A percentile compares a stretch with the other conserved stretches of the same genome.
phyloP scores from a whole-genome alignment of 1,140 invertebrate species.

The Hypsibius dujardini region DNA sequence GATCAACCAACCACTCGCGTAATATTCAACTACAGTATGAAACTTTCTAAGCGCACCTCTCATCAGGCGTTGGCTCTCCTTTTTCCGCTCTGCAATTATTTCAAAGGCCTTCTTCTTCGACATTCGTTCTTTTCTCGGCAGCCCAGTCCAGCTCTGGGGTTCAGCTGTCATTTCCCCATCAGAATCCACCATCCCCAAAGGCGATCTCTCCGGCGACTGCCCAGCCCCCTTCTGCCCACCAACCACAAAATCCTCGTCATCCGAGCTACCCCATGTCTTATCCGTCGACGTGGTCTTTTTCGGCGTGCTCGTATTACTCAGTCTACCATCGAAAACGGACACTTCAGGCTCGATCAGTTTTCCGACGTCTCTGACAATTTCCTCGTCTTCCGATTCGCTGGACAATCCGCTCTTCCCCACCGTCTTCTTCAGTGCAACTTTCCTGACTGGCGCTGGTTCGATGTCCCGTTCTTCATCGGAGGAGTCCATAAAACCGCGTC shows the following conservation, averaged over 20 bases:
- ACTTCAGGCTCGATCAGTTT: neutral
- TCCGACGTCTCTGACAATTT: neutral
- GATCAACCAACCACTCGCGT: neutral
- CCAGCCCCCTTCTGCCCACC: neutral
- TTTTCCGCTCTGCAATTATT: neutral
- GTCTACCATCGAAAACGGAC: neutral
- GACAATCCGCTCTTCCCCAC: too few relatives aligned
- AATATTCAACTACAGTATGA: neutral
- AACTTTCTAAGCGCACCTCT: neutral
- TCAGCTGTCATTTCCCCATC: neutral
- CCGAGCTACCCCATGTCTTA: too few relatives aligned
- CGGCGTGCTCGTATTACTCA: neutral
- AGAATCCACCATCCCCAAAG: neutral
- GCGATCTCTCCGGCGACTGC: neutral
- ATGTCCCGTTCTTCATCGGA: too few relatives aligned
- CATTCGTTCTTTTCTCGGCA: neutral
- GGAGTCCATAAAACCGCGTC: too few relatives aligned
- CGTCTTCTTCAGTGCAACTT: too few relatives aligned
- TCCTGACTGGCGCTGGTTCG: too few relatives aligned
- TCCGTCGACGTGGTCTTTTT: neutral
- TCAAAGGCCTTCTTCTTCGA: conserved; percentile 1
- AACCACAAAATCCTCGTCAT: too few relatives aligned
- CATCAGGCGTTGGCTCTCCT: neutral
- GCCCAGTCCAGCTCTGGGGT: neutral
- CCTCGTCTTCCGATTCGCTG: too few relatives aligned